Conservation (phyloP, 2,888 invertebrate species). For the Quadriops clusia region DNA sequence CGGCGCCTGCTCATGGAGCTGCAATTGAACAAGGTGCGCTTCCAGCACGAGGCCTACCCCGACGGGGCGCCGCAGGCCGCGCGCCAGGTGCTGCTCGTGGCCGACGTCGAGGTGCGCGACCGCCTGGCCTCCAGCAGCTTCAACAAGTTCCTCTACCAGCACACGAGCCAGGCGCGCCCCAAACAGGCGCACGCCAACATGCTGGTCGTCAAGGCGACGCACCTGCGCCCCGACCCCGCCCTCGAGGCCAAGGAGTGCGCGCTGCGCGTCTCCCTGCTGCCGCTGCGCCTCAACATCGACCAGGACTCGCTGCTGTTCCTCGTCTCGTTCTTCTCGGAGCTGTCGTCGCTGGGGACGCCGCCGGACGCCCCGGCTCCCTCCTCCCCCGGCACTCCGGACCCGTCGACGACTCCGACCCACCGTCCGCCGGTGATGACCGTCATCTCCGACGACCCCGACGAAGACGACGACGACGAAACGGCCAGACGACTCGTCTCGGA, state of each 20-base stretch:
- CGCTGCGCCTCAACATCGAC: conserved; percentile 87
- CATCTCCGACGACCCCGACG: conserved; percentile 27
- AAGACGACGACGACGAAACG: conserved; percentile 53
- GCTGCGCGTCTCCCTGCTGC: conserved; percentile 75
- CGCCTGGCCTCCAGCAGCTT: conserved; percentile 74
- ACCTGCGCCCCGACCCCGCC: conserved; percentile 68
- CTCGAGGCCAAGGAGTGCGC: conserved; percentile 69
- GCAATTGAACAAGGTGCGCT: conserved; percentile 65
- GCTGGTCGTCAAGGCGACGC: conserved; percentile 76
- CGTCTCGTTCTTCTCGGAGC: conserved; percentile 66
- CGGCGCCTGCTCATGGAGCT: conserved; percentile 75
- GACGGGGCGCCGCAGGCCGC: conserved; percentile 63
- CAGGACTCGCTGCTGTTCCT: conserved; percentile 92
- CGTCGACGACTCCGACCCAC: conserved; percentile 56
- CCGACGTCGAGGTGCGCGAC: conserved; percentile 84
- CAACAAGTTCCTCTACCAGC: conserved; percentile 91
- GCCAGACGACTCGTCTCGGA: conserved; percentile 55
- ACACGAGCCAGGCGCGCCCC: conserved; percentile 67
- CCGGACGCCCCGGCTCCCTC: conserved; percentile 11
- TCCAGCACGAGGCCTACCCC: conserved; percentile 71
- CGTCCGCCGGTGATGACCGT: conserved; percentile 71
- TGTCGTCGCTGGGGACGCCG: conserved; percentile 37
- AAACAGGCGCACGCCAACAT: conserved; percentile 82
- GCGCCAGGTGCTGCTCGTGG: conserved; percentile 73
- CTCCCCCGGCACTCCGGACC: conserved; percentile 44